These are phyloP conservation scores for Piaya cayana DNA, from an alignment of 2,113 vertebrate species.

Conservation along the genomic window DNA sequence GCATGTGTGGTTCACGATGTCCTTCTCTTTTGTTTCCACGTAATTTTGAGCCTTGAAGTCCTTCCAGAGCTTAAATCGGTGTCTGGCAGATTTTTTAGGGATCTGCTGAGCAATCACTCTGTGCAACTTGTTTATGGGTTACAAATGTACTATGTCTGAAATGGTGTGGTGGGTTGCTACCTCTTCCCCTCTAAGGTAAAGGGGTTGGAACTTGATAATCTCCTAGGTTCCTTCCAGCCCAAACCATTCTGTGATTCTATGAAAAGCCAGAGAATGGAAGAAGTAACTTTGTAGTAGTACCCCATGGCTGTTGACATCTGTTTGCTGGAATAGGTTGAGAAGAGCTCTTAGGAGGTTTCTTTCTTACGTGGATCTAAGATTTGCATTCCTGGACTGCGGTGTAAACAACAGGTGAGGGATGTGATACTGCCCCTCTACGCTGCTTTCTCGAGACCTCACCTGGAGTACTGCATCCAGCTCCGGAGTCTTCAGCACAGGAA, in stretches of 20 bases:
- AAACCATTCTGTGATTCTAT: not conserved
- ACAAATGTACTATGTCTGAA: too few species aligned
- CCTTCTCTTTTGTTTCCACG: not conserved
- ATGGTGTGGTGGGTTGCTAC: too few species aligned
- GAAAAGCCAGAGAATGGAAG: not conserved
- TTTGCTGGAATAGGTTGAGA: not conserved
- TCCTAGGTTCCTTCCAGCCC: too few species aligned
- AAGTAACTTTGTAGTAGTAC: not conserved
- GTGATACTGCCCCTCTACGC: too few species aligned
- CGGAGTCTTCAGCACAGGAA: too few species aligned
- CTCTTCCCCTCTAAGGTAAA: too few species aligned
- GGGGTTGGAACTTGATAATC: too few species aligned
- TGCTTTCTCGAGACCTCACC: too few species aligned
- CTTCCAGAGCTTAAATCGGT: not conserved
- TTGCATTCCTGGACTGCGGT: too few species aligned
- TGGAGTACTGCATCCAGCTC: too few species aligned
- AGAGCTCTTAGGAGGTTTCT: not conserved
- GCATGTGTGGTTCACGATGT: not conserved
- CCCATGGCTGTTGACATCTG: not conserved
- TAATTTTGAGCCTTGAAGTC: not conserved
- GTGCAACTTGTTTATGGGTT: fast-evolving
- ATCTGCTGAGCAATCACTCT: not conserved
- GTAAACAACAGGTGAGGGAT: too few species aligned
- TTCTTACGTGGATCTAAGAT: not conserved
- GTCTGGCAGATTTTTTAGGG: too few species aligned